These are phyloP conservation scores for Ibycter americanus DNA, from an alignment of 2,797 vertebrate genomes.

Conservation along the genomic window DNA sequence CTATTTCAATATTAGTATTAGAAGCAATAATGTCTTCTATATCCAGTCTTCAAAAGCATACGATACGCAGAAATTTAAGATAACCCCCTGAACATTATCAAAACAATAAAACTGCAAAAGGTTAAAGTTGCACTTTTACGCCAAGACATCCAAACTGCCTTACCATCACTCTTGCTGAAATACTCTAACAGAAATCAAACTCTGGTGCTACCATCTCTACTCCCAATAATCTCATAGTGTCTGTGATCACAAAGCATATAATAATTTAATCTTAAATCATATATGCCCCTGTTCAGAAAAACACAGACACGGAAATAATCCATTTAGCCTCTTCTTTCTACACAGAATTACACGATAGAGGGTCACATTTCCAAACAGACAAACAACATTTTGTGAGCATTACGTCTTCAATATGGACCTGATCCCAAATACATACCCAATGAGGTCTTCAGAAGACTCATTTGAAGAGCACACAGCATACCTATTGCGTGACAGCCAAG, in stretches of 20 bases:
- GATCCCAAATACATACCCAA: background rate
- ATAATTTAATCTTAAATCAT: background rate
- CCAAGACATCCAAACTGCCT: background rate
- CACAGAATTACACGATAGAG: background rate
- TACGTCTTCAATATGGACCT: background rate
- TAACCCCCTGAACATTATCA: background rate
- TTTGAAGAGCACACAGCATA: background rate
- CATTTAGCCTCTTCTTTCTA: background rate
- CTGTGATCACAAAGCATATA: background rate
- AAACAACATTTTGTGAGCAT: background rate
- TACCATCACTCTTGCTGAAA: background rate
- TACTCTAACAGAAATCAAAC: background rate
- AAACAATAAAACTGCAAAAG: background rate
- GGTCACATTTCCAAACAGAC: background rate
- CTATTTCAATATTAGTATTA: background rate
- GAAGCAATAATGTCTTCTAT: background rate
- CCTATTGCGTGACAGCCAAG: background rate
- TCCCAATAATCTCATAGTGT: background rate
- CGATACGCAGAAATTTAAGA: background rate
- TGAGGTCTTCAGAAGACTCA: background rate
- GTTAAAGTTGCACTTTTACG: background rate
- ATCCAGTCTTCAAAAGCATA: background rate
- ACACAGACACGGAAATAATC: background rate
- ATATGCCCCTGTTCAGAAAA: background rate
- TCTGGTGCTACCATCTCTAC: background rate